Evolutionary conservation across 2,888 invertebrate genomes (phyloP), one percentile per base, ranked within the genome.

Genomic region (Tethea ocularis): DNA sequence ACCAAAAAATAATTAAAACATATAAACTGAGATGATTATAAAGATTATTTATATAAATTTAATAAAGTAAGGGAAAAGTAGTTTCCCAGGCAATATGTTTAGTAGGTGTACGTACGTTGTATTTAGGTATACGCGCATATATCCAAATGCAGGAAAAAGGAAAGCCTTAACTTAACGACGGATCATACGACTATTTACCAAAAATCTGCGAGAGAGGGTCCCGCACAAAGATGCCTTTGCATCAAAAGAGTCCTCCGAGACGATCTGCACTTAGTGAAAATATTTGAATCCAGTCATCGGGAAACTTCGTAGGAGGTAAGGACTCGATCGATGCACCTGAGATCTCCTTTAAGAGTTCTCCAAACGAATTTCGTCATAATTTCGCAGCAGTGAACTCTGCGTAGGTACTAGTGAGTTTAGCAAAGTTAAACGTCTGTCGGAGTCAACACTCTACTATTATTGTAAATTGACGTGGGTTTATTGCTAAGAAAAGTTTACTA

Each of bases 241-340:
- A 74, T 83, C 83, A 83, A 84, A 87, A 78, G 82, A 76, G 71
- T 66, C 66, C 74, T 78, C 66, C 13, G 74, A 80, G 77, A 63
- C 77, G 76, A 80, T 82, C 78, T 80, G 75, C 79, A 80, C 82
- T 86, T 80, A 83, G 82, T 76, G 79, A 82, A 88, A 88, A 88
- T 87, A 86, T 88, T 88, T 82, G 85, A 84, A 87, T 86, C 77
- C 80, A 78, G 80, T 82, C 80, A 82, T 80, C 78, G 80, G 73
- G 63, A 74, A 82, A 80, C 74, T 80, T 82, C 71, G 68, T 69
- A 65, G 75, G 71, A 72, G 61, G 65, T 63, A 69, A 68, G 61
- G 68, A 67, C 67, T 74, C 78, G 78, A 82, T 80, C 82, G 78
- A 80, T 81, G 80, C 80, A 82, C 77, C 78, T 82, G 79, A 73